A percentile compares a stretch with the other conserved stretches of the same genome.
phyloP scores from a whole-genome alignment of 2,888 invertebrate species.

The Drosophila macrothrix region DNA sequence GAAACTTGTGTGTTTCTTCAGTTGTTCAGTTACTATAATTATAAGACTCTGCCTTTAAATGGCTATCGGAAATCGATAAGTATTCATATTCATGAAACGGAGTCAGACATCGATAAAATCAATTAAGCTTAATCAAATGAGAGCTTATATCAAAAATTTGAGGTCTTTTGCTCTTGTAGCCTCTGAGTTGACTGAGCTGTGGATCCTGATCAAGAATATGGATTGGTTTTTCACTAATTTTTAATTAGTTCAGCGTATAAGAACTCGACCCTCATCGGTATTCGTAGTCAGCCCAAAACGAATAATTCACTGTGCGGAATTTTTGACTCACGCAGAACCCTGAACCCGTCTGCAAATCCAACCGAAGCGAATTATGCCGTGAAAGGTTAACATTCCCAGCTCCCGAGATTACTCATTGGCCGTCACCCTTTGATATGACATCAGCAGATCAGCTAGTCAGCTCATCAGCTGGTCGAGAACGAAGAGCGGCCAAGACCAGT shows the following conservation, averaged over 20 bases:
- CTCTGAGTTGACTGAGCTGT: neutral
- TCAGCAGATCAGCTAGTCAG: slow-evolving; percentile 49
- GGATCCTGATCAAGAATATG: neutral
- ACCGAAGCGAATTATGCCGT: neutral
- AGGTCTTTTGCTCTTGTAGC: neutral
- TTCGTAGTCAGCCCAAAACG: neutral
- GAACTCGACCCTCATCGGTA: neutral
- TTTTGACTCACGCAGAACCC: neutral
- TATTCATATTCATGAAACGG: too few relatives aligned
- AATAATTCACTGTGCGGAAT: neutral
- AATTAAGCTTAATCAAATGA: neutral
- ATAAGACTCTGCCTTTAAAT: neutral
- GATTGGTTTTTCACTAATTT: neutral
- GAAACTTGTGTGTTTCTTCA: neutral
- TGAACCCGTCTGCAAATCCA: neutral
- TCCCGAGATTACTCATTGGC: slow-evolving; percentile 15
- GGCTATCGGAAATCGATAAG: neutral
- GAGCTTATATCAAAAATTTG: neutral
- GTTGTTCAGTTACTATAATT: neutral
- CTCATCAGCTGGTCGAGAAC: slow-evolving; percentile 15
- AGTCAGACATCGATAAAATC: neutral
- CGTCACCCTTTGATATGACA: slow-evolving; percentile 54
- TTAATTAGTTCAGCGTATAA: neutral
- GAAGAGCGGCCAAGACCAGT: slow-evolving; percentile 63
- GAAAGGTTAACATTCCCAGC: slow-evolving; percentile 20